Percentiles rank a stretch among this genome's conserved stretches.
phyloP scores from a whole-genome alignment of 2,113 vertebrate species.

The Aptenodytes forsteri region DNA sequence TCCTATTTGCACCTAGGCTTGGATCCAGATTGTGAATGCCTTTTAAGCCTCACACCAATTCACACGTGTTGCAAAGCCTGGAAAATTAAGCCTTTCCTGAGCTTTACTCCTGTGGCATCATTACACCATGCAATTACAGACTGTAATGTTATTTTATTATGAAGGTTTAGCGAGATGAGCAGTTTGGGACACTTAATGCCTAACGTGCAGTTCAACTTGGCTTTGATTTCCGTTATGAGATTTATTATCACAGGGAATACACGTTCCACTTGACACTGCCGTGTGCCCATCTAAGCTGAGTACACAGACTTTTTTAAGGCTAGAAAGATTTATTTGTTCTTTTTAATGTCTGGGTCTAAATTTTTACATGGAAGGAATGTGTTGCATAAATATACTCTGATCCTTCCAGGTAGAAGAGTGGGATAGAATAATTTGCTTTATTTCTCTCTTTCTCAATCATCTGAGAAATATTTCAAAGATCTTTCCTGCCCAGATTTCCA shows the following conservation, averaged over 20 bases:
- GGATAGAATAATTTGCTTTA: not conserved
- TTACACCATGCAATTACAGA: conserved; percentile 40
- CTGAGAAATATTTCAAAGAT: conserved; percentile 38
- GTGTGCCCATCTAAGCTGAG: not conserved
- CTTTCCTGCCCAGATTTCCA: conserved; percentile 24
- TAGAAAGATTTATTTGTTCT: conserved; percentile 44
- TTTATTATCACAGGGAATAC: conserved; percentile 41
- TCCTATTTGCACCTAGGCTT: not conserved
- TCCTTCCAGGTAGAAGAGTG: not conserved
- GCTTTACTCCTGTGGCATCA: conserved; percentile 26
- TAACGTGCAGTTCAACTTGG: conserved; percentile 24
- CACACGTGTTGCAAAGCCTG: conserved; percentile 25
- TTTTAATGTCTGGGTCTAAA: not conserved
- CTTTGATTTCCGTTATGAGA: conserved; percentile 36
- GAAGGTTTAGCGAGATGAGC: conserved; percentile 53
- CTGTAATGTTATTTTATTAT: conserved; percentile 40
- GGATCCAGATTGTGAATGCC: not conserved
- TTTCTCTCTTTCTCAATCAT: not conserved
- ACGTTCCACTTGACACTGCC: not conserved
- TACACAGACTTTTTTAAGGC: not conserved
- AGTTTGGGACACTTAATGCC: conserved; percentile 52
- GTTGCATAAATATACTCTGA: not conserved
- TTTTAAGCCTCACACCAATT: conserved; percentile 3
- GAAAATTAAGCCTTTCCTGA: conserved; percentile 22
- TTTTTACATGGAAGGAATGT: conserved; percentile 2